Base-by-base conservation (phyloP, 2,797 vertebrate species). In the Lepidocolaptes lacrymiger region DNA sequence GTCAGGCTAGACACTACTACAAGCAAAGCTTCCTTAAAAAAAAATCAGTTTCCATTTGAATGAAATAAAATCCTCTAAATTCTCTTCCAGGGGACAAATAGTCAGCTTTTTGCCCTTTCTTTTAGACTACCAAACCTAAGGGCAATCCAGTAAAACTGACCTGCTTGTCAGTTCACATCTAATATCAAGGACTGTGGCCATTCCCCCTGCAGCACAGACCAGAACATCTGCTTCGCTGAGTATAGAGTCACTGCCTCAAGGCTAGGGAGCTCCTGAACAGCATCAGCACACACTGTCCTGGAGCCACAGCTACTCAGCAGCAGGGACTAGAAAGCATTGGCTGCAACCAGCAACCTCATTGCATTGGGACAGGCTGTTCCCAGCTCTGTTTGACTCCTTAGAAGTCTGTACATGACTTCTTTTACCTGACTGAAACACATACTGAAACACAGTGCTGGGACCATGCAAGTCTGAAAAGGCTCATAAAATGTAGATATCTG, bases 401-500 rank as follows among this genome's bases (percentile, higher is more conserved):
- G 37, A 52, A 41, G 15, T 4, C 41, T 0, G 0, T 4, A 1
- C n/a, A 24, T 14, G 0, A 0, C 22, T 44, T 32, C 28, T 26
- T 84, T 63, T 22, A 41, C n/a, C 51, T 78, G 74, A 44, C 28
- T 56, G 64, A 69, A 61, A 48, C 19, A 41, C 28, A 10, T 2
- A 10, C 9, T 19, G 39, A 23, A 54, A 62, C 41, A 23, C 69
- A 74, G 21, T 44, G 55, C 61, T 88, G 34, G 21, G n/a, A 66
- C 27, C 37, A n/a, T 0, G 1, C n/a, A 64, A 36, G 12, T 12
- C 41, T 52, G 44, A 64, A 88, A 64, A 54, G 19, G 32, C 34
- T 78, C 32, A 71, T 12, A 62, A 78, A 85, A 81, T 11, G 13
- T 3, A 69, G 5, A 0, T 27, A 21, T 5, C 46, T 68, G 41